Conservation (phyloP, 1,140 invertebrate genomes). For the Drosophila repletoides region DNA sequence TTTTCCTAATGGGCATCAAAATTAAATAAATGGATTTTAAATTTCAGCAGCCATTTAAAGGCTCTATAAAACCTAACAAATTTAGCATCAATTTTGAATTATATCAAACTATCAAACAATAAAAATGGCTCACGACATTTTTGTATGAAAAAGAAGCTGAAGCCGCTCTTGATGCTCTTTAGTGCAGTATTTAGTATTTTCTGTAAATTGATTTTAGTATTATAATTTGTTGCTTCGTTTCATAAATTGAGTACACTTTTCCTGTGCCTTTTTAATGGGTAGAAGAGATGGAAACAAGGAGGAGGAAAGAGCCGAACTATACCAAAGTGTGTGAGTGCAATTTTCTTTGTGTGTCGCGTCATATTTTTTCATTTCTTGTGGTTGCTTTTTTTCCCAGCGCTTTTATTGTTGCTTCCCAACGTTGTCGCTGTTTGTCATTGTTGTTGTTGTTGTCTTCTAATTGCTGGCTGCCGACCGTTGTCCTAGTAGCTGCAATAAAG, state of each 20-base stretch:
- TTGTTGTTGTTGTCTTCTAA: conserved; percentile 50
- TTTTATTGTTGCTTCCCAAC: too few relatives aligned
- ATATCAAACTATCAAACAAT: too few relatives aligned
- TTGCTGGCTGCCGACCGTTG: conserved; percentile 52
- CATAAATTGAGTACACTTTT: conserved; percentile 51
- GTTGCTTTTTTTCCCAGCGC: too few relatives aligned
- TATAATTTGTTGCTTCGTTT: conserved; percentile 63
- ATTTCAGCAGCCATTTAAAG: conserved; percentile 24
- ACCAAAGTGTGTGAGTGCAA: background rate
- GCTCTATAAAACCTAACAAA: too few relatives aligned
- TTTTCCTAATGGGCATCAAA: conserved; percentile 57
- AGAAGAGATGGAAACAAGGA: background rate
- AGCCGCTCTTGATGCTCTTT: conserved; percentile 18
- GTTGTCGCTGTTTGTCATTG: too few relatives aligned
- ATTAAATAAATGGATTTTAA: conserved; percentile 56
- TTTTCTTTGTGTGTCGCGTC: conserved; percentile 9
- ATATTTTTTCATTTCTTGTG: conserved; percentile 38
- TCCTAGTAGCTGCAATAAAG: conserved; percentile 59
- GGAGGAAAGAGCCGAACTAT: background rate
- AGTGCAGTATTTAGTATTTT: conserved; percentile 26
- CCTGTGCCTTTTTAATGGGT: conserved; percentile 44
- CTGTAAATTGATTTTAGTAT: conserved; percentile 40
- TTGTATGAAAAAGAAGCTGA: background rate
- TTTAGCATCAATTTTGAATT: too few relatives aligned
- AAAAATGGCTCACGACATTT: too few relatives aligned